Evolutionary conservation across 2,113 vertebrate species (phyloP).

Genomic region (Xenotilapia leptura): DNA sequence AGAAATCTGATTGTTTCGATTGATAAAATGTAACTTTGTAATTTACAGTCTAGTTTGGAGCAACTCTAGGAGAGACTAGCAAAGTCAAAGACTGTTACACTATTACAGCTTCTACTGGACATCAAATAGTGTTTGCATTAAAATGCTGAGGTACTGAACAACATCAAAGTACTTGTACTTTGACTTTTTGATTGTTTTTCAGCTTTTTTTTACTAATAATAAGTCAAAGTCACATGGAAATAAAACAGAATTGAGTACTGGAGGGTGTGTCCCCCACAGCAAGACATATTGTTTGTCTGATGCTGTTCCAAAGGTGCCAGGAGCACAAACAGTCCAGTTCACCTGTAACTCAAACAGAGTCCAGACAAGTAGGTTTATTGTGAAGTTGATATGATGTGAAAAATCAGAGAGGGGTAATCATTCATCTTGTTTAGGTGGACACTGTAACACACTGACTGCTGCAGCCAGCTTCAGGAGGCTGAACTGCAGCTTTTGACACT

Average conservation of each 20-base stretch:
- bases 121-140: neutral
- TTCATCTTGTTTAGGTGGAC: neutral
- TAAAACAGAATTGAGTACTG: neutral
- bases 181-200: neutral
- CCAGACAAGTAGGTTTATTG: neutral
- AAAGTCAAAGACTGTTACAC: neutral
- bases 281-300: neutral
- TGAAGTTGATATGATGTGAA: neutral
- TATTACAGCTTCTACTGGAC: neutral
- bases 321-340: neutral
- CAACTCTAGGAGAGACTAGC: neutral
- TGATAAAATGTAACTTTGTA: neutral
- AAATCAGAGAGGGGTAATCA: neutral
- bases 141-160: neutral
- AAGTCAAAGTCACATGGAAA: neutral
- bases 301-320: neutral
- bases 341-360: neutral
- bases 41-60: neutral
- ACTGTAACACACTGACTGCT: neutral
- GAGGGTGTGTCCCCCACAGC: fast-evolving
- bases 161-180: neutral
- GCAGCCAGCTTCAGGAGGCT: neutral
- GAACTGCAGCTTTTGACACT: neutral
- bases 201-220: neutral
- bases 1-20: neutral